A percentile compares a stretch with the other conserved stretches of the same genome.
Evolutionary conservation across 2,888 invertebrate species (phyloP).

Genomic region (Rotaria macrura): DNA sequence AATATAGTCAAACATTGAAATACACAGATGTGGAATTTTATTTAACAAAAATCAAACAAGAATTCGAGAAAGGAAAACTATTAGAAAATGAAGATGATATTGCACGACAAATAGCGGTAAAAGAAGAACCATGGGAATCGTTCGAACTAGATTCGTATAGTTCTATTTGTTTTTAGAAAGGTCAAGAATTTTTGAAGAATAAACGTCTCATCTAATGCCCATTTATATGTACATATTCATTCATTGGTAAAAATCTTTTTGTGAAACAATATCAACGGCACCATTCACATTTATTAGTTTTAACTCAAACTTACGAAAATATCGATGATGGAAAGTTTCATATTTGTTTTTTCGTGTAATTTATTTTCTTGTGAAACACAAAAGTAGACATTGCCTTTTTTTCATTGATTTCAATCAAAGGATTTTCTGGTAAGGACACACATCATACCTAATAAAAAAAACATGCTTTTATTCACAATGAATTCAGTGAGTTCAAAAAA

Average conservation of each 20-base stretch:
- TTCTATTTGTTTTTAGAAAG: neutral
- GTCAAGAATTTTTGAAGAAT: conserved; percentile 3
- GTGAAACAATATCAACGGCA: too few species aligned
- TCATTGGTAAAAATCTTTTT: too few species aligned
- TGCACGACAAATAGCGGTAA: neutral
- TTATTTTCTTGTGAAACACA: neutral
- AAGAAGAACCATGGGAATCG: too few species aligned
- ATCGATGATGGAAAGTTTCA: neutral
- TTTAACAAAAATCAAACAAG: conserved; percentile 9
- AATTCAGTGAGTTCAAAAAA: too few species aligned
- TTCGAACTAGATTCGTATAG: too few species aligned
- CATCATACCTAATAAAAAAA: too few species aligned
- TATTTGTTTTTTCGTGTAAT: neutral
- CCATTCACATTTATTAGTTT: too few species aligned
- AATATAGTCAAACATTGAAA: conserved; percentile 2
- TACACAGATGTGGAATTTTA: neutral
- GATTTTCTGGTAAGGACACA: too few species aligned
- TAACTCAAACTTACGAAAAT: neutral
- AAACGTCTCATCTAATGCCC: neutral
- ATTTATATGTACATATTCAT: too few species aligned
- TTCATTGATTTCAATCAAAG: too few species aligned
- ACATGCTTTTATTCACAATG: too few species aligned
- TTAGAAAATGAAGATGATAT: conserved; percentile 16
- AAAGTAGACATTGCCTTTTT: neutral
- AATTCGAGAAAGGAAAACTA: neutral